Conservation (phyloP, 2,797 vertebrate genomes). For the Tapirus indicus region DNA sequence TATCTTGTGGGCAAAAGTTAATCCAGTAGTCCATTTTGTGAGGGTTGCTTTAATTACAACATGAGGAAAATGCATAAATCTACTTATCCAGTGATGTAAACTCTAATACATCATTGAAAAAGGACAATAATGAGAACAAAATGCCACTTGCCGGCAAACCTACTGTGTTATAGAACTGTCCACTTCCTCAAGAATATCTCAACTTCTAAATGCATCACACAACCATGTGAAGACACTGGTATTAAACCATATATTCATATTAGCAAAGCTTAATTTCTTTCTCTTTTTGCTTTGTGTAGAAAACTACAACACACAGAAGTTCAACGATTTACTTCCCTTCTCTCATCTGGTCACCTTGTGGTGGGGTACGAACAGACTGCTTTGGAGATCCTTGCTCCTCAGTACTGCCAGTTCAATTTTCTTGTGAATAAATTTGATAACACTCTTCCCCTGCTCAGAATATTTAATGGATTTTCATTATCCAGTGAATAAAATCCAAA, state of each 20-base stretch:
- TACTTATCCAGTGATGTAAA: neutral
- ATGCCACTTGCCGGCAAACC: neutral
- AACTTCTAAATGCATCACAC: neutral
- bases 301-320: neutral
- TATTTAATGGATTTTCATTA: slow-evolving; percentile 55
- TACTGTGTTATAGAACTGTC: neutral
- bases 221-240: neutral
- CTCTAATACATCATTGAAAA: neutral
- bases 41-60: neutral
- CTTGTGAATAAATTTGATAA: slow-evolving; percentile 55
- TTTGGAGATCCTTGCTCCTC: neutral
- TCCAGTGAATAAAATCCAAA: slow-evolving; percentile 48
- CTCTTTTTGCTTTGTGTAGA: slow-evolving; percentile 11
- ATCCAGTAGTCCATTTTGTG: neutral
- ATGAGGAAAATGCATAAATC: neutral
- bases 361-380: neutral
- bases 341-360: neutral
- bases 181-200: neutral
- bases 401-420: slow-evolving; percentile 46
- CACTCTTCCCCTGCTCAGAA: slow-evolving; percentile 4
- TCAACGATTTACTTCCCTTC: neutral
- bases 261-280: neutral
- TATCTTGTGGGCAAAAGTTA: neutral
- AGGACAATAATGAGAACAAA: neutral
- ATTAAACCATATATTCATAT: neutral